Evolutionary conservation across 2,113 vertebrate species (phyloP), one percentile per base, ranked within the genome.

Genomic region (Cottus gobio): DNA sequence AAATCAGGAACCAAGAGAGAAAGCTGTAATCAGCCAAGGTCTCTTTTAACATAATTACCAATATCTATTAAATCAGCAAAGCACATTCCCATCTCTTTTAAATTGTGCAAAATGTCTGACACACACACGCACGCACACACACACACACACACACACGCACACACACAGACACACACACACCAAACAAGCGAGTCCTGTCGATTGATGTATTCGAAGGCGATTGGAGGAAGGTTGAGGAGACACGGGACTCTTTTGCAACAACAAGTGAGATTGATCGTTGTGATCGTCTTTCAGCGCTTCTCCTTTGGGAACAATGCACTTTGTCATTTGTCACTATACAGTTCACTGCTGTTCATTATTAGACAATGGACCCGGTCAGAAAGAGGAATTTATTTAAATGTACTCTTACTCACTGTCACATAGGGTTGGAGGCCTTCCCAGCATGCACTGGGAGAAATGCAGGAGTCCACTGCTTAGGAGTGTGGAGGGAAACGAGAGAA

Each of bases 51-150:
- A 16, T 79, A 78, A 83, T 83, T 75, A 50, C 64, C 48, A 37
- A 78, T 80, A 77, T 74, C 42, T 39, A 52, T 22, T 30, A 31
- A 74, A 71, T 80, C 71, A 79, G 63, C 67, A 71, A 62, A 82
- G 71, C 62, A 52, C 37, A 63, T 20, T 65, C 44, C 20, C 26
- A 11, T 48, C 52, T 58, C 36, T 65, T 73, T 72, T 31, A 68
- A 60, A 74, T n/a, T 30, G 60, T 54, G 52, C 20, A 26, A 56
- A 56, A 69, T 30, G n/a, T 30, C 37, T 36, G 50, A 7, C 30
- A 34, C 61, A 46, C 44, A 20, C 44, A 48, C 44, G 74, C 30
- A 56, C 24, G 54, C 16, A 61, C n/a, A 61, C 60, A 48, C 20
- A 50, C 50, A n/a, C 56, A 34, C 61, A 46, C 44, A 20, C 44